Evolutionary conservation across 1,140 invertebrate genomes (phyloP).

Genomic region (Mylabris phalerata): DNA sequence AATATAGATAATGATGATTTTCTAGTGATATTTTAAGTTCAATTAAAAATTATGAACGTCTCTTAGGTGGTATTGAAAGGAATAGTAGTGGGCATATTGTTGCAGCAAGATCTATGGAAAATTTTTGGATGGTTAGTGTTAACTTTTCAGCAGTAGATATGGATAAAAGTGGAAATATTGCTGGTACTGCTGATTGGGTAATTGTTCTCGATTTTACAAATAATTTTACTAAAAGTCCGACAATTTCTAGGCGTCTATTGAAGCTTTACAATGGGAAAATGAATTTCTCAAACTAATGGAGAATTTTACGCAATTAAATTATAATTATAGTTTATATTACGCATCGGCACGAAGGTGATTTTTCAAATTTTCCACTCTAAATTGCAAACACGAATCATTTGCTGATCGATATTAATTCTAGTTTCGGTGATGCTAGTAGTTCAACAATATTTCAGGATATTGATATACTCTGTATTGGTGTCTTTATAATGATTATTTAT

Average conservation of each 20-base stretch:
- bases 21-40: constrained; percentile 59
- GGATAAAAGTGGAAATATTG: constrained; percentile 57
- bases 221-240: not conserved
- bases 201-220: not conserved
- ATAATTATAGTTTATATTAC: constrained; percentile 49
- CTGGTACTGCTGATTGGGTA: constrained; percentile 68
- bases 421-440: constrained; percentile 65
- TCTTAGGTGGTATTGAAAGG: constrained; percentile 54
- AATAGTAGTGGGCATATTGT: constrained; percentile 57
- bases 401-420: constrained; percentile 25
- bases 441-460: constrained; percentile 65
- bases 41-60: constrained; percentile 54
- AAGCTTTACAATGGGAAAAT: constrained; percentile 59
- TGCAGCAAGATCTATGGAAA: constrained; percentile 53
- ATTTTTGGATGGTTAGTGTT: constrained; percentile 57
- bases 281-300: constrained; percentile 51
- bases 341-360: constrained; percentile 55
- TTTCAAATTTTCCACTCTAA: not conserved
- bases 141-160: constrained; percentile 60
- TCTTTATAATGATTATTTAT: constrained; percentile 65
- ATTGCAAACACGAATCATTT: not conserved
- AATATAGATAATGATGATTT: not conserved
- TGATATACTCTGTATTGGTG: constrained; percentile 60
- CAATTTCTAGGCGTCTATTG: constrained; percentile 48
- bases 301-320: constrained; percentile 6